Conservation (phyloP, 2,888 invertebrate genomes). For the Nysson spinosus region DNA sequence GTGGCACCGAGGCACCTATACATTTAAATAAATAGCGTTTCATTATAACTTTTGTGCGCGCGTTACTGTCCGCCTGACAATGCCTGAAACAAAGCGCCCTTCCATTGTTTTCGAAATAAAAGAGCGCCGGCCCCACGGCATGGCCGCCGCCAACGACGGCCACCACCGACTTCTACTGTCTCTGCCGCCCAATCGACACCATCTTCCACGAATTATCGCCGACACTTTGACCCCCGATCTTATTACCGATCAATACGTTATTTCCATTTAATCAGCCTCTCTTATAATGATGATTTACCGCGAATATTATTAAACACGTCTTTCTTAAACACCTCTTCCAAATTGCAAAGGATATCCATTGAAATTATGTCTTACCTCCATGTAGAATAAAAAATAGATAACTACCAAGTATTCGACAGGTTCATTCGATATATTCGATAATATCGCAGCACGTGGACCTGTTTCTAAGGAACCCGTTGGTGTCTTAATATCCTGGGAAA, state of each 20-base stretch:
- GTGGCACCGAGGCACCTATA: slow-evolving; percentile 66
- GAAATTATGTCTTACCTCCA: no score
- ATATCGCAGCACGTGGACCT: slow-evolving; percentile 50
- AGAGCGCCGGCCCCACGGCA: slow-evolving; percentile 71
- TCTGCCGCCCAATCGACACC: slow-evolving; percentile 33
- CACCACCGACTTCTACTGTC: slow-evolving; percentile 28
- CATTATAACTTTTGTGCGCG: slow-evolving; percentile 76
- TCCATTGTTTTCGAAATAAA: slow-evolving; percentile 76
- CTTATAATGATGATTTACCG: no score
- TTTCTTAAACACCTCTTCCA: no score
- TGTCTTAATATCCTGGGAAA: slow-evolving; percentile 71
- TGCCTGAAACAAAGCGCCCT: slow-evolving; percentile 75
- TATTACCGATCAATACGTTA: no score
- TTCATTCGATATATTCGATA: slow-evolving; percentile 45
- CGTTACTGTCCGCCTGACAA: slow-evolving; percentile 74
- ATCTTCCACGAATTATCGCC: slow-evolving; percentile 16
- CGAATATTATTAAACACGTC: no score
- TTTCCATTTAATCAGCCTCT: no score
- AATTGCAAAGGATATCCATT: no score
- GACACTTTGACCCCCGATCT: no score
- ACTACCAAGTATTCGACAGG: no score
- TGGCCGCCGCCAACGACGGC: slow-evolving; percentile 63
- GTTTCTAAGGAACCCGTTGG: slow-evolving; percentile 55
- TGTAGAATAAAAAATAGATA: slow-evolving; percentile 47
- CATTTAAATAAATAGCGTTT: slow-evolving; percentile 76